Base-by-base conservation (phyloP, 2,113 vertebrate species). In the Athene cunicularia region DNA sequence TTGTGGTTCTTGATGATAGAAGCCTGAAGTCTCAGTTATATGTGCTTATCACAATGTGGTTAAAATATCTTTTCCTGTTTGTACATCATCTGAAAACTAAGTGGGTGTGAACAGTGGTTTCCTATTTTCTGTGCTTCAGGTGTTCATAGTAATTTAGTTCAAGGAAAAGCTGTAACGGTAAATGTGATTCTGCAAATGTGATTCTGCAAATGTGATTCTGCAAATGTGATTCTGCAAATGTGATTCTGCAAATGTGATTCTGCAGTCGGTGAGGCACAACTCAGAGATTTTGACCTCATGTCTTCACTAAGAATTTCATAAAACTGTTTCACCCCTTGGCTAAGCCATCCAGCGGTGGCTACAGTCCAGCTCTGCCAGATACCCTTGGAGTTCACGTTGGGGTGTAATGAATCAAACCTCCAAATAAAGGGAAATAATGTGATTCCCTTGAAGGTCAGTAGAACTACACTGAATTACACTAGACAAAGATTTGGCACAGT, bases 211-310 rank as follows among this genome's bases (percentile, higher is more conserved):
- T n/a, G n/a, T n/a, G n/a, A n/a, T n/a, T n/a, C 39, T 39, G 39
- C 39, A 39, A 39, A 39, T 39, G 39, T 39, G 39, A 1, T 17
- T 70, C 30, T 66, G 75, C 6, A 3, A 47, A 12, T 39, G 39
- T 39, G 39, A 39, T 39, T 39, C 39, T 39, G 39, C 39, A 39
- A 39, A 39, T 39, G 39, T 39, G 39, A 1, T 17, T 70, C 30
- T 66, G 75, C 6, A 1, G 39, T 67, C 37, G 28, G 27, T 18
- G 64, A 70, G 67, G 50, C 64, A 60, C 58, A 43, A 1, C 30
- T 55, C 0, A 0, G 24, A 50, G 12, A 3, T 27, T 39, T 50
- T 52, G 12, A 52, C 30, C 16, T 33, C 9, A n/a, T 37, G 8
- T 30, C 15, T 41, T 64, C 41, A 20, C 55, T 28, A 43, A n/a